These are phyloP conservation scores for Stomatorhinus ivindoensis DNA, from an alignment of 2,113 vertebrate genomes.

Conservation along the genomic window DNA sequence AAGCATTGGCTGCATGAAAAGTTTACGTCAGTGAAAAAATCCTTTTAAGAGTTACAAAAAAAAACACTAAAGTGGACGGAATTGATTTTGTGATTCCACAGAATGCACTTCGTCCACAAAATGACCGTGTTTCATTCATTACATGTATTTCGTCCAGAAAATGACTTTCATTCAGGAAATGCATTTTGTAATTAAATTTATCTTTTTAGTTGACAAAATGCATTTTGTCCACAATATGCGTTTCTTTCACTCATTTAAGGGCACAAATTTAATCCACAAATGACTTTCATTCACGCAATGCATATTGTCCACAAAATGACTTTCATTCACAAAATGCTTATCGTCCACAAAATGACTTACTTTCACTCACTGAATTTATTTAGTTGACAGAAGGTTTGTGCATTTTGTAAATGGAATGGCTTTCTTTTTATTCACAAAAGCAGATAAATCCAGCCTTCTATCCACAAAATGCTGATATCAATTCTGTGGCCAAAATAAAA, in stretches of 20 bases:
- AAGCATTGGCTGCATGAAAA: background rate
- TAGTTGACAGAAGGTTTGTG: background rate
- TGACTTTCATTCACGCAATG: too few species aligned
- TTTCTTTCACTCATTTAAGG: background rate
- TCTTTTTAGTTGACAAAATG: too few species aligned
- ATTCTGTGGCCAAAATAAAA: background rate
- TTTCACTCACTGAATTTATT: background rate
- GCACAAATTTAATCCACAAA: too few species aligned
- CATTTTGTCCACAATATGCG: background rate
- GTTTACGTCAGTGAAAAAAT: too few species aligned
- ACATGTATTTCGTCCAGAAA: background rate
- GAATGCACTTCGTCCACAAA: background rate
- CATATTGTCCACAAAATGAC: too few species aligned
- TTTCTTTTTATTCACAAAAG: background rate
- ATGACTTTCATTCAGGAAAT: background rate
- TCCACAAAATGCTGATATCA: background rate
- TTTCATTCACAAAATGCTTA: too few species aligned
- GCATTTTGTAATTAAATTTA: background rate
- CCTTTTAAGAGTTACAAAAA: too few species aligned
- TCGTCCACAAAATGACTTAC: background rate
- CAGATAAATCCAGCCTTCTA: background rate
- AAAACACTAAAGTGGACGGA: too few species aligned
- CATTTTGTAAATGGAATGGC: background rate
- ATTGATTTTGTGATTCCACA: background rate
- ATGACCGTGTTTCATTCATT: background rate